phyloP scores from a whole-genome alignment of 2,888 invertebrate species.

The Catocala fraxini region DNA sequence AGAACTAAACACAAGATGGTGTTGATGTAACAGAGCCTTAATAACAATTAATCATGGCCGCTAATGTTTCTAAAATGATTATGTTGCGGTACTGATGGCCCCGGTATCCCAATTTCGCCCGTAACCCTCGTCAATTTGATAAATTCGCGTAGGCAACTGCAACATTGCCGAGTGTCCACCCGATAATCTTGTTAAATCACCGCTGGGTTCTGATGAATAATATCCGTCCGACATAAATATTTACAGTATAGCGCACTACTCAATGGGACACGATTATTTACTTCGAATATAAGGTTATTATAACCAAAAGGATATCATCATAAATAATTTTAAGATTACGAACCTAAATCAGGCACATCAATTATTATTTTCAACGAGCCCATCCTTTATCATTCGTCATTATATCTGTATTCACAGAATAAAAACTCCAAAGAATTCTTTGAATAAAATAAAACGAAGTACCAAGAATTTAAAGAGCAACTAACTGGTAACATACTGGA shows the following conservation, averaged over 20 bases:
- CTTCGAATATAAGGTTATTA: slow-evolving; percentile 24
- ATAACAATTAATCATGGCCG: slow-evolving; percentile 61
- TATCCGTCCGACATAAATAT: slow-evolving; percentile 24
- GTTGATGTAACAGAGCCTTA: slow-evolving; percentile 31
- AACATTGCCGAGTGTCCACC: slow-evolving; percentile 36
- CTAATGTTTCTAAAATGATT: slow-evolving; percentile 55
- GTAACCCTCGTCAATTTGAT: slow-evolving; percentile 65
- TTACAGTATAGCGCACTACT: slow-evolving; percentile 5
- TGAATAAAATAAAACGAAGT: slow-evolving; percentile 16
- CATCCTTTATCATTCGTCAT: slow-evolving; percentile 7
- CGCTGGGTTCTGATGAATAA: slow-evolving; percentile 39
- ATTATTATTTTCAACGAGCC: slow-evolving; percentile 1
- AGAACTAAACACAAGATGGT: slow-evolving; percentile 41
- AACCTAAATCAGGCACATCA: not conserved
- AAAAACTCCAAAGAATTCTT: not conserved
- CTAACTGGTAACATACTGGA: slow-evolving; percentile 26
- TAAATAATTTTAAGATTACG: not conserved
- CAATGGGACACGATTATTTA: slow-evolving; percentile 29
- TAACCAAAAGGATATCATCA: slow-evolving; percentile 8
- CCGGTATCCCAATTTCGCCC: slow-evolving; percentile 28
- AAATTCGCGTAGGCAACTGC: slow-evolving; percentile 53
- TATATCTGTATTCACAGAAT: slow-evolving; percentile 12
- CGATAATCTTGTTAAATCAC: slow-evolving; percentile 53
- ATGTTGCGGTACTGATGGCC: slow-evolving; percentile 36
- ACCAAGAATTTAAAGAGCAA: slow-evolving; percentile 30